Evolutionary conservation across 1,140 invertebrate genomes (phyloP), one percentile per base, ranked within the genome.

Genomic region (Euura saliciscinereae): DNA sequence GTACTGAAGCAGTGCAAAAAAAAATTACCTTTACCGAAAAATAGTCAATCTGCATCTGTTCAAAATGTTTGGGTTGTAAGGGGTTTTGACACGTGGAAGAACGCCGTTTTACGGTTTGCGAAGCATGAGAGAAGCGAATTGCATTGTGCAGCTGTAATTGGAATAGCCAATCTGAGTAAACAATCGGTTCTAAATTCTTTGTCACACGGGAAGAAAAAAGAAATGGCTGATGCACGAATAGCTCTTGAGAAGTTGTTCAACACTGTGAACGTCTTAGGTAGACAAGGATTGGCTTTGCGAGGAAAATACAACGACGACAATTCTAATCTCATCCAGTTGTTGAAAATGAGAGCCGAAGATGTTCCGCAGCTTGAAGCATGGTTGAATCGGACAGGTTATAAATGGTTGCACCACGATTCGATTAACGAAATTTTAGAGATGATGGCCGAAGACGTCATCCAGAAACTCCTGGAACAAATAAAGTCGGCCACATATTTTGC

Each of bases 301-400:
- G 75, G 75, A 64, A 43, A 46, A 28, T 59, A 65, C 28, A 70
- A 72, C 46, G 71, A 76, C 5, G 69, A 76, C 43, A 72, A 51
- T n/a, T 76, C 71, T 13, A 74, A 76, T 71, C 45, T 76, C 13
- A 65, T 66, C 7, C 65, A 68, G 67, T 66, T 74, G 43, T 73
- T 73, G 44, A 73, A 66, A 65, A 44, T 45, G 68, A 59, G 71
- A 71, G 46, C 71, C n/a, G 68, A 71, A 59, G 74, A 75, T 45
- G 70, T 75, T 10, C 13, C 70, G 42, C 65, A 77, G 51, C 65
- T 77, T 43, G 71, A 75, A 71, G 72, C 71, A 44, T 77, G 72
- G 74, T 28, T 77, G 64, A 65, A 71, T 68, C 71, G 74, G 44
- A 65, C 65, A 71, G 72, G 73, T 46, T 5, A 46, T 45, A 75